Base-by-base conservation (phyloP, 1,140 invertebrate genomes). In the Leptoteleia sp. region DNA sequence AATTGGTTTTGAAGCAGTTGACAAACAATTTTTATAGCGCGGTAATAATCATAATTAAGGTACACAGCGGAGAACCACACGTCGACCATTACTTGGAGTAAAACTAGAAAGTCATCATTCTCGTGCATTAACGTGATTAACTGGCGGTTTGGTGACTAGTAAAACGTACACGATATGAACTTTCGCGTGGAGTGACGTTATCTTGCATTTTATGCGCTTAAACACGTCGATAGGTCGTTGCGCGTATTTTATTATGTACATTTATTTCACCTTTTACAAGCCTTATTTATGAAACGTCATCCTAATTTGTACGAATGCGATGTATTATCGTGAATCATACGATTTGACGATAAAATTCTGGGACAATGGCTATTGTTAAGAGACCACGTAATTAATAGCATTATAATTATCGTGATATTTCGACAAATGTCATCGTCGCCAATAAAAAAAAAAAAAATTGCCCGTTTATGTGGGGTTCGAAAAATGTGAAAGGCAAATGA, bases 71-170 rank as follows among this genome's bases (percentile, higher is more conserved):
- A 57, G 54, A 43, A 61, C 13, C 68, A 54, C 47, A 67, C 61
- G 54, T 62, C 45, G 75, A 17, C 45, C 59, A 54, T 71, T 72
- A 42, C 52, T 67, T 15, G 13, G 40, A 40, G 52, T 72, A 62
- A 72, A 72, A 78, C 68, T 78, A 78, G 61, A 78, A 67, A 78
- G 76, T 78, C 76, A 78, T 78, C 76, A 71, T 78, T 68, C 67
- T 67, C 68, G 67, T 72, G 45, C 79, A 70, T 77, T 80, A 81
- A 81, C 79, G 80, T 80, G 76, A 82, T 67, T 77, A 81, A 80
- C 62, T 67, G 79, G 70, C 68, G 76, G 70, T 75, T 77, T 68
- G 76, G 72, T 72, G 79, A 79, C 72, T 64, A 73, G 79, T 72
- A 61, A 72, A 78, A 78, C 55, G 45, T 65, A 62, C 54, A 61